phyloP scores from a whole-genome alignment of 2,113 vertebrate species.

The Hoplias malabaricus region DNA sequence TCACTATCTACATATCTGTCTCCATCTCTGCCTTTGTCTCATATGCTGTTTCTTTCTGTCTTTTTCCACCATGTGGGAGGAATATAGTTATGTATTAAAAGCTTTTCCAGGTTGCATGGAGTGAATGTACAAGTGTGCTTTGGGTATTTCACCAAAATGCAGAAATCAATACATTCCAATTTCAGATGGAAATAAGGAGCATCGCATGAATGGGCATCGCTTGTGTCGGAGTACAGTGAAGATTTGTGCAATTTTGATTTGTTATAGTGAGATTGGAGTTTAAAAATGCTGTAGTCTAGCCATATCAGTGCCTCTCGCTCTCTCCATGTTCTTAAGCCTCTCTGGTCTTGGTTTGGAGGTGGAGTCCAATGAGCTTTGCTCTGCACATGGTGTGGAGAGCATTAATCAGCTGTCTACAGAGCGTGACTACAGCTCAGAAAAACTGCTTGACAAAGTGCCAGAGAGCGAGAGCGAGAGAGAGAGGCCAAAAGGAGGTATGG shows the following conservation, averaged over 20 bases:
- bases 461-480: conserved; percentile 37
- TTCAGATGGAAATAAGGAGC: conserved; percentile 28
- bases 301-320: conserved; percentile 19
- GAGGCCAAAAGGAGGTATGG: conserved; percentile 22
- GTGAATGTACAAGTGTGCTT: conserved; percentile 17
- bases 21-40: background rate
- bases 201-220: conserved; percentile 21
- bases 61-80: conserved; percentile 13
- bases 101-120: background rate
- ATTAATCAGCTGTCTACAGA: conserved; percentile 67
- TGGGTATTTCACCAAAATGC: conserved; percentile 11
- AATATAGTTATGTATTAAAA: conserved; percentile 35
- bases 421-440: conserved; percentile 58
- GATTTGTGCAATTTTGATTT: background rate
- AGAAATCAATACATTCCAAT: conserved; percentile 44
- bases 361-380: conserved; percentile 52
- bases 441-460: conserved; percentile 37
- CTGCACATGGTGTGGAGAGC: conserved; percentile 53
- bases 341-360: conserved; percentile 48
- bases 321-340: conserved; percentile 38
- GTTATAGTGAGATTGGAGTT: background rate
- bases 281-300: background rate
- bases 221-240: background rate
- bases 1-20: background rate
- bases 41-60: conserved; percentile 2